Percentiles rank a stretch among this genome's conserved stretches.
phyloP scores from a whole-genome alignment of 2,113 vertebrate genomes.

The Xiphorhynchus elegans region DNA sequence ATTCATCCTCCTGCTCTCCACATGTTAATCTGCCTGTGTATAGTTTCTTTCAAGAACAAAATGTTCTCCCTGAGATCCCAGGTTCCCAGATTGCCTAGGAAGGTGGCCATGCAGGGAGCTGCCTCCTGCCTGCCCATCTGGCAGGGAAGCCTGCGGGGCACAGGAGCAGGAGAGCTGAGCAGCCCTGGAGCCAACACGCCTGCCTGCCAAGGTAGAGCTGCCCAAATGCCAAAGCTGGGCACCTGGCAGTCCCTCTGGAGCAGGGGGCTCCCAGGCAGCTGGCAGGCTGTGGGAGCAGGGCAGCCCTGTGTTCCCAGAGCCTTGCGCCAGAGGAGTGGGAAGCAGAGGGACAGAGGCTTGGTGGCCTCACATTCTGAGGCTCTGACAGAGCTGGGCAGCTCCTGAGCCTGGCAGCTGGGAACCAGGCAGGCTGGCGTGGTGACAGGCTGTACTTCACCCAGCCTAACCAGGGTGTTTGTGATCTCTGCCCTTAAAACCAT shows the following conservation, averaged over 20 bases:
- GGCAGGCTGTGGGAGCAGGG: neutral
- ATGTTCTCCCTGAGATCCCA: neutral
- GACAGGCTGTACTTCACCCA: neutral
- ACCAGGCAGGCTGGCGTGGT: neutral
- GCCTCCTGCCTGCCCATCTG: neutral
- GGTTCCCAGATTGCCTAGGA: neutral
- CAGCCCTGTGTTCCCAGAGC: neutral
- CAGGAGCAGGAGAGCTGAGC: neutral
- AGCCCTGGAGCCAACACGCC: neutral
- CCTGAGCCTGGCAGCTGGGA: neutral
- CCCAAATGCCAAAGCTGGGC: neutral
- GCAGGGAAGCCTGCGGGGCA: neutral
- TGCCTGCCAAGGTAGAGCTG: neutral
- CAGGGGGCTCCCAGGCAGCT: neutral
- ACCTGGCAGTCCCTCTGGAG: neutral
- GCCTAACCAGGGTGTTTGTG: neutral
- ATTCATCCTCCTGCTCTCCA: neutral
- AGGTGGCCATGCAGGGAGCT: neutral
- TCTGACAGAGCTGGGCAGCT: neutral
- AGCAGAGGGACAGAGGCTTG: accelerated
- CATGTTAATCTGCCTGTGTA: accelerated
- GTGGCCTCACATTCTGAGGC: neutral
- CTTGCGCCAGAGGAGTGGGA: accelerated
- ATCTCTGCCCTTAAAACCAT: neutral
- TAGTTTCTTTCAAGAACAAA: neutral